Conservation (phyloP, 2,888 invertebrate species). For the Lepeophtheirus nordmannii region DNA sequence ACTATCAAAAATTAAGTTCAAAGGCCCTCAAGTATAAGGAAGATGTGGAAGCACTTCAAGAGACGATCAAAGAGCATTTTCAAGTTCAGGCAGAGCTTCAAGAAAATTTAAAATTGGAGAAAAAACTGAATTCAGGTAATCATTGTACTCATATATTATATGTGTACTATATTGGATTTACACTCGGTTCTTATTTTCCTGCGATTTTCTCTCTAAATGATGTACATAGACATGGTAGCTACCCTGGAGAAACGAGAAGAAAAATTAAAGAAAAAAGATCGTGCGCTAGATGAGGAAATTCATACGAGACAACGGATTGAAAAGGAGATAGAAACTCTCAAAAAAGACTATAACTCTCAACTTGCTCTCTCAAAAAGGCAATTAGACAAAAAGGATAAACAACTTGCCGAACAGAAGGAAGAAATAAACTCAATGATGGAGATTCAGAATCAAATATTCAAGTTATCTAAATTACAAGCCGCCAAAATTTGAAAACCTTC, state of each 20-base stretch:
- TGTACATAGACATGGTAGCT: background rate
- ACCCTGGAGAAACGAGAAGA: background rate
- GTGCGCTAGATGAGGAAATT: background rate
- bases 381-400: conserved; percentile 14
- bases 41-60: conserved; percentile 7
- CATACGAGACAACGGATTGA: background rate
- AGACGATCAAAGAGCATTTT: conserved; percentile 5
- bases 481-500: too few relatives aligned
- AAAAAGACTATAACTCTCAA: background rate
- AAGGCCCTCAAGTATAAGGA: conserved; percentile 12
- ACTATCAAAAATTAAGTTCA: background rate
- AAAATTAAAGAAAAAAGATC: conserved; percentile 8
- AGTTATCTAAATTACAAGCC: background rate
- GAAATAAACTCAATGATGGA: background rate
- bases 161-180: background rate
- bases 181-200: background rate
- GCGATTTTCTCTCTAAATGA: background rate
- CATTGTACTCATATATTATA: too few relatives aligned
- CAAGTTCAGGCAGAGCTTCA: background rate
- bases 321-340: background rate
- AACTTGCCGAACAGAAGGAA: background rate
- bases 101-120: background rate
- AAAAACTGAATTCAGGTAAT: conserved; percentile 6
- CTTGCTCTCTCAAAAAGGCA: background rate
- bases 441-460: conserved; percentile 12